These are phyloP conservation scores for Mirounga angustirostris DNA, from an alignment of 2,113 vertebrate species.

Conservation along the genomic window DNA sequence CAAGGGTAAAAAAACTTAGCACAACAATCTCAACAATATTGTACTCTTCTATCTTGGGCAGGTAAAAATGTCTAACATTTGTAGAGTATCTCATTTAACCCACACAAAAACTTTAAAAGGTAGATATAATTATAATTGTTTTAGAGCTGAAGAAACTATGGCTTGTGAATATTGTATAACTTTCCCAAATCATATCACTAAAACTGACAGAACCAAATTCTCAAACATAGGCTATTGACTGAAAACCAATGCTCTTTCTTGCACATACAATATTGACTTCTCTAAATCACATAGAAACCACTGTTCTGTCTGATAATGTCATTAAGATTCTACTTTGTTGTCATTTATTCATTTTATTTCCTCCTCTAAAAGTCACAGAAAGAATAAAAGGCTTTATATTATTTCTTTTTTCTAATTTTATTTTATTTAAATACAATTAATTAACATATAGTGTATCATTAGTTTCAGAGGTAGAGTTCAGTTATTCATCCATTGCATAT, in stretches of 20 bases:
- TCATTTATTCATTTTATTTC: background rate
- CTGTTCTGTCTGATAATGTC: background rate
- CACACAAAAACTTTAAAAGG: background rate
- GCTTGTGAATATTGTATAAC: background rate
- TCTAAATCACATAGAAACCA: background rate
- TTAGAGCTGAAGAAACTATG: background rate
- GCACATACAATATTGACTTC: background rate
- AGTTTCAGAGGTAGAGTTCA: too few relatives aligned
- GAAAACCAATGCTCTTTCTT: background rate
- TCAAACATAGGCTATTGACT: background rate
- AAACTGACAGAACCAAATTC: background rate
- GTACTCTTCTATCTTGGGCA: background rate
- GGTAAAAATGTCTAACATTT: background rate
- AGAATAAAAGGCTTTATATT: background rate
- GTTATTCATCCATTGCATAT: too few relatives aligned
- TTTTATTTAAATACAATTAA: too few relatives aligned
- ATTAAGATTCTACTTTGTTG: background rate
- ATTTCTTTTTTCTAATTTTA: too few relatives aligned
- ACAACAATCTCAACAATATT: background rate
- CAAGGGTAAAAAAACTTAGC: background rate
- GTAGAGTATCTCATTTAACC: background rate
- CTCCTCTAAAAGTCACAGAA: background rate
- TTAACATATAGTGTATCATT: too few relatives aligned
- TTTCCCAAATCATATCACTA: slow-evolving; percentile 21
- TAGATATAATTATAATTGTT: background rate